Conservation (phyloP, 1,140 invertebrate species). For the Drosophila trapezifrons region DNA sequence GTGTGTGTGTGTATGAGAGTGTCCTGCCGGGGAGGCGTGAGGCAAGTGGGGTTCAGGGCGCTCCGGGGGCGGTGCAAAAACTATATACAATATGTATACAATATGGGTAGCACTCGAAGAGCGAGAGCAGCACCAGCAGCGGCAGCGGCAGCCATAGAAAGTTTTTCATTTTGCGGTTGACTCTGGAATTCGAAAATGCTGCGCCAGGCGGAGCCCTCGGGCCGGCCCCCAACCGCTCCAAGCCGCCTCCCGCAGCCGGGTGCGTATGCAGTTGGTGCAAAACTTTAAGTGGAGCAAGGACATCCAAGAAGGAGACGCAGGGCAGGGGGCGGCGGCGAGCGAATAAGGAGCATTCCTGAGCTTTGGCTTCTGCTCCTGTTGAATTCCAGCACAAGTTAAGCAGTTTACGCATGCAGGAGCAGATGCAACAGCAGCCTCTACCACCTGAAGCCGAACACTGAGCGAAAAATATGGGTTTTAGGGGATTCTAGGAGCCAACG, state of each 20-base stretch:
- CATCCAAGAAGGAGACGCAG: conserved; percentile 32
- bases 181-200: conserved; percentile 78
- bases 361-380: conserved; percentile 59
- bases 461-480: background rate
- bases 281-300: conserved; percentile 75
- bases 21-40: conserved; percentile 29
- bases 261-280: conserved; percentile 69
- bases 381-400: conserved; percentile 75
- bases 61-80: conserved; percentile 21
- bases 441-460: conserved; percentile 38
- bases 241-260: conserved; percentile 12
- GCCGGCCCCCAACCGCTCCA: conserved; percentile 21
- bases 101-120: conserved; percentile 44
- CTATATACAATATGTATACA: conserved; percentile 62
- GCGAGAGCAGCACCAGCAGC: conserved; percentile 19
- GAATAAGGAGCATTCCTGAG: conserved; percentile 61
- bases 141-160: conserved; percentile 67
- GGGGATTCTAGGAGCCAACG: no score
- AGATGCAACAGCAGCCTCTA: conserved; percentile 17
- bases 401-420: conserved; percentile 69
- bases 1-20: conserved; percentile 39
- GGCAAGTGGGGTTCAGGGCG: no score
- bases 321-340: conserved; percentile 12
- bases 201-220: conserved; percentile 67
- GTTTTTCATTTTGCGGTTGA: conserved; percentile 79